Conservation (phyloP, 2,113 vertebrate species). For the Chaenocephalus aceratus region DNA sequence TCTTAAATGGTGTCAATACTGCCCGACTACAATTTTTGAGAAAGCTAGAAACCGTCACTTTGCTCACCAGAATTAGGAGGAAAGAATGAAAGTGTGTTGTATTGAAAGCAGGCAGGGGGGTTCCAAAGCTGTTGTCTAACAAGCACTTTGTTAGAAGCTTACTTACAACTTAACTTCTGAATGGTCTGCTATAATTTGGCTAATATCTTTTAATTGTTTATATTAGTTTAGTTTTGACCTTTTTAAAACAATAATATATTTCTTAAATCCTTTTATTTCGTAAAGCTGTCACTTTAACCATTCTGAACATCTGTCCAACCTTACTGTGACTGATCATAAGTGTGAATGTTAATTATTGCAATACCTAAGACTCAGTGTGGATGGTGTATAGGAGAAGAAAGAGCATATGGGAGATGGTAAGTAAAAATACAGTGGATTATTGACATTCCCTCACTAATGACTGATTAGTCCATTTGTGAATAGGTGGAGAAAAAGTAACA, state of each 20-base stretch:
- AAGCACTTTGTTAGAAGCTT: not conserved
- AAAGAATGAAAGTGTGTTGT: too few relatives aligned
- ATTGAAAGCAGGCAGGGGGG: not conserved
- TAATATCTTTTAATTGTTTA: too few relatives aligned
- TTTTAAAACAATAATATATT: not conserved
- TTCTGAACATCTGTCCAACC: not conserved
- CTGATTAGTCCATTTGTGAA: constrained; percentile 74
- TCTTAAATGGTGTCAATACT: not conserved
- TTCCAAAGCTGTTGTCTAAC: not conserved
- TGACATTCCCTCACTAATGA: constrained; percentile 76
- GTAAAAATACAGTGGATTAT: constrained; percentile 63
- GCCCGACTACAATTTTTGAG: too few relatives aligned
- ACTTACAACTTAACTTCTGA: not conserved
- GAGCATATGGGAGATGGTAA: constrained; percentile 71
- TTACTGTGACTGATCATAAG: not conserved
- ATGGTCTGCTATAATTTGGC: too few relatives aligned
- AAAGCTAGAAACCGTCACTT: too few relatives aligned
- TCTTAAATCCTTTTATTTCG: not conserved
- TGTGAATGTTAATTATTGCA: not conserved
- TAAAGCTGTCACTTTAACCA: not conserved
- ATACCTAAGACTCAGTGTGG: not conserved
- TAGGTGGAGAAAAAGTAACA: constrained; percentile 66
- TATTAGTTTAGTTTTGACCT: not conserved
- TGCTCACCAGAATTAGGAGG: too few relatives aligned
- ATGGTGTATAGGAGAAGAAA: not conserved